Evolutionary conservation across 2,113 vertebrate genomes (phyloP).

Genomic region (Lamprotornis superbus): DNA sequence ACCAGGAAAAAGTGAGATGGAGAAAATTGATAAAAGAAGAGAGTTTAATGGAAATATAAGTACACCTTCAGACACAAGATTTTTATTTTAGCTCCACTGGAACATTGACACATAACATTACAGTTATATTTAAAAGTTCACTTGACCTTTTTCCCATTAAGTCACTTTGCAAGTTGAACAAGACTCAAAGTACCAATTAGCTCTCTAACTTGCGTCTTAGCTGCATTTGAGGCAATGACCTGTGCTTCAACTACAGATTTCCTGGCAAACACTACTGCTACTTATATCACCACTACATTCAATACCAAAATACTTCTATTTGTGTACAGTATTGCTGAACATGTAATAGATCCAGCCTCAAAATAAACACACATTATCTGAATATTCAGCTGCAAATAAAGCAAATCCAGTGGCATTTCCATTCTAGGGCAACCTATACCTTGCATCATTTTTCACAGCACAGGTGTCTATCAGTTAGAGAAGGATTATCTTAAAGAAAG

Average conservation of each 20-base stretch:
- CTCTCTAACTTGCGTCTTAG: not conserved
- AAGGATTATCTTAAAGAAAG: not conserved
- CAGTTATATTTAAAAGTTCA: not conserved
- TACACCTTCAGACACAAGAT: not conserved
- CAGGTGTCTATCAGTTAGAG: not conserved
- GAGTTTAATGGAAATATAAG: not conserved
- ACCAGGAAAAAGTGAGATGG: not conserved
- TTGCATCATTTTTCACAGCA: not conserved
- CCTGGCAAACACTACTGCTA: not conserved
- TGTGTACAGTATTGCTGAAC: not conserved
- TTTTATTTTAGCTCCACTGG: not conserved
- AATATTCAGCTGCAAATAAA: not conserved
- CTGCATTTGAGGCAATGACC: not conserved
- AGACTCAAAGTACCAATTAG: not conserved
- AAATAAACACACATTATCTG: not conserved
- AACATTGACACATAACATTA: not conserved
- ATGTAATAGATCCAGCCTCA: not conserved
- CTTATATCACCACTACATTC: not conserved
- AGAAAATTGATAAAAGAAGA: not conserved
- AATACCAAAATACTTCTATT: not conserved
- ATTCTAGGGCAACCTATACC: not conserved
- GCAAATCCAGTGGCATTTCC: not conserved
- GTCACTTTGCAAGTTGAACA: not conserved
- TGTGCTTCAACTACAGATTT: not conserved
- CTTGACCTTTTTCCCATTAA: constrained; percentile 27